Base-by-base conservation (phyloP, 2,888 invertebrate species). In the Aphidius colemani region DNA sequence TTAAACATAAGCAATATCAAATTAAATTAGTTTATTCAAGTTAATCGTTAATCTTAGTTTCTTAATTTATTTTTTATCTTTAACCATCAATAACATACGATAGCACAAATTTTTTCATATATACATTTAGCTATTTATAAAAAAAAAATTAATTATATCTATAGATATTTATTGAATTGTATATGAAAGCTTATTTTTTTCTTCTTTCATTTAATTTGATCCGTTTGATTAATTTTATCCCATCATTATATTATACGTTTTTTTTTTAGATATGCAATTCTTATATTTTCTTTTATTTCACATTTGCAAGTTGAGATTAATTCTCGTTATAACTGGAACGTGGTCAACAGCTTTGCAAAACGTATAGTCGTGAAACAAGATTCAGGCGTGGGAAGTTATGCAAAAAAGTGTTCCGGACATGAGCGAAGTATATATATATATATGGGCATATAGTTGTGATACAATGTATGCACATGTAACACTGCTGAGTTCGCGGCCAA, bases 311-410 rank as follows among this genome's bases (percentile, higher is more conserved):
- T 55, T 13, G 58, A 62, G 56, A 62, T 62, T 62, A 66, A 67
- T 66, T 64, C 62, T 64, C 56, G 65, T 67, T 66, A 69, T 73
- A 72, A 71, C 72, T 74, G 68, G 71, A 68, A 66, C 67, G 70
- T 58, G 53, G 58, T 70, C 70, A 72, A 68, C 61, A 41, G 50
- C 45, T 49, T 46, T 70, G 70, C 67, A 67, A 44, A 65, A 62
- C 48, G 63, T 60, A 61, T 53, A 63, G 53, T 43, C 58, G 58
- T 43, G 41, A 48, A 53, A 51, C 43, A 50, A 49, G 41, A 46
- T 51, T 68, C 66, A 68, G 69, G 71, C 74, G 73, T 76, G 75
- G 72, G 73, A 74, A 74, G 73, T 73, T 72, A 71, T 71, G 73
- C 71, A 70, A 71, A 71, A 30, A 72, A 72, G 70, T 70, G 62